Evolutionary conservation across 1,140 invertebrate genomes (phyloP), one percentile per base, ranked within the genome.

Genomic region (Heliconius hewitsoni): DNA sequence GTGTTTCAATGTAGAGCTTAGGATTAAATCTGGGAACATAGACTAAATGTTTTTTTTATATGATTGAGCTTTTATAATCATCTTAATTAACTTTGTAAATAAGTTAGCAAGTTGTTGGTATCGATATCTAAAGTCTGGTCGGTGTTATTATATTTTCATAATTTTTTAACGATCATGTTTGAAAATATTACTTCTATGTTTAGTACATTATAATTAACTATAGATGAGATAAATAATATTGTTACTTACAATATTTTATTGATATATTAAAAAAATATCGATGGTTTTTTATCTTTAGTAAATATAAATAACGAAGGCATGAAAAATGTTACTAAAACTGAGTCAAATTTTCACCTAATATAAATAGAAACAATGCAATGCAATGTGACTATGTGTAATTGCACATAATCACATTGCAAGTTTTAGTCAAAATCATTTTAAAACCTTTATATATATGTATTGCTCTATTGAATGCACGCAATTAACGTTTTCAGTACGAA

Each of bases 401-500:
- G n/a, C 23, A 66, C 27, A 66, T 66, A 30, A 5, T 60, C 60
- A 57, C n/a, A 13, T 66, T 30, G 13, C 60, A 30, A 60, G 13
- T 27, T 66, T 13, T 66, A 66, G 60, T 60, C n/a, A 66, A 66
- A 66, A 66, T 66, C 13, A 66, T 66, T 66, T 66, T 66, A 66
- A 66, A 66, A 66, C 3, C 60, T n/a, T 11, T 8, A 60, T 11
- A 60, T 60, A 11, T 66, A 27, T 27, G 2, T 8, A 27, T 66
- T 66, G 60, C 60, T 66, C 60, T 16, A 66, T 66, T 66, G 23
- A 66, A 27, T 66, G 60, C 27, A 66, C 27, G 60, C 60, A 66
- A 66, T 66, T 66, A 66, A 66, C 27, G 27, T 66, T 66, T 66
- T 16, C 60, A 66, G 60, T 23, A 8, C 23, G 5, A 30, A 11